Percentiles rank a stretch among this genome's conserved stretches.
phyloP scores from a whole-genome alignment of 2,888 invertebrate species.

The Xestia sexstrigata region DNA sequence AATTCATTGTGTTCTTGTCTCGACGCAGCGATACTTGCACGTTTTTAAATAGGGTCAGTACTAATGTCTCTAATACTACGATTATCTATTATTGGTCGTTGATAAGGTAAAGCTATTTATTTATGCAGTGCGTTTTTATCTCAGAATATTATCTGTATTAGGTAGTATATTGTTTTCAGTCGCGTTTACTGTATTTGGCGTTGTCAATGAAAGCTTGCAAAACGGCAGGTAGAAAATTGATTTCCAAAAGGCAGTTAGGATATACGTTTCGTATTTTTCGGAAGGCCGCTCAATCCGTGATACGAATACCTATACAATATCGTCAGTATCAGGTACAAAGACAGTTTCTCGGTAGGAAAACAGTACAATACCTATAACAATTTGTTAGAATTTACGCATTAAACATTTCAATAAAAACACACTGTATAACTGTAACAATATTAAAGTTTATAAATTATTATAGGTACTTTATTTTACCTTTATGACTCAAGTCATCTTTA shows the following conservation, averaged over 20 bases:
- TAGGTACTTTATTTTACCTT: conserved; percentile 33
- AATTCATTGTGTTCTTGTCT: not conserved
- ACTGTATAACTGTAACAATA: conserved; percentile 58
- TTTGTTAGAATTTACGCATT: conserved; percentile 10
- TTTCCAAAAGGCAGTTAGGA: conserved; percentile 13
- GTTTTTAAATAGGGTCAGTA: conserved; percentile 57
- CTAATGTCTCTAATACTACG: conserved; percentile 64
- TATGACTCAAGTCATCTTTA: conserved; percentile 44
- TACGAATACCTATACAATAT: conserved; percentile 9
- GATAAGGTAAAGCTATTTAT: conserved; percentile 67
- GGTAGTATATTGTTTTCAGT: conserved; percentile 6
- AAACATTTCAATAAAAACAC: conserved; percentile 52
- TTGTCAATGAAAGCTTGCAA: conserved; percentile 7
- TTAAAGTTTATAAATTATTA: conserved; percentile 38
- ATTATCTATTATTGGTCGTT: conserved; percentile 69
- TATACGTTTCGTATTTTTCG: conserved; percentile 21
- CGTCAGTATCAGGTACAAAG: not conserved
- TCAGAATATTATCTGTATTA: conserved; percentile 8
- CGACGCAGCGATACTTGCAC: conserved; percentile 49
- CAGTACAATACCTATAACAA: not conserved
- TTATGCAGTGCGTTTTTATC: conserved; percentile 61
- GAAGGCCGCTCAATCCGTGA: not conserved
- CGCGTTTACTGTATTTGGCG: not conserved
- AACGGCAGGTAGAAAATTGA: conserved; percentile 5
- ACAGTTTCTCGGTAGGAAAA: conserved; percentile 5